These are phyloP conservation scores for Oreortyx pictus DNA, from an alignment of 2,797 vertebrate genomes.

Conservation along the genomic window DNA sequence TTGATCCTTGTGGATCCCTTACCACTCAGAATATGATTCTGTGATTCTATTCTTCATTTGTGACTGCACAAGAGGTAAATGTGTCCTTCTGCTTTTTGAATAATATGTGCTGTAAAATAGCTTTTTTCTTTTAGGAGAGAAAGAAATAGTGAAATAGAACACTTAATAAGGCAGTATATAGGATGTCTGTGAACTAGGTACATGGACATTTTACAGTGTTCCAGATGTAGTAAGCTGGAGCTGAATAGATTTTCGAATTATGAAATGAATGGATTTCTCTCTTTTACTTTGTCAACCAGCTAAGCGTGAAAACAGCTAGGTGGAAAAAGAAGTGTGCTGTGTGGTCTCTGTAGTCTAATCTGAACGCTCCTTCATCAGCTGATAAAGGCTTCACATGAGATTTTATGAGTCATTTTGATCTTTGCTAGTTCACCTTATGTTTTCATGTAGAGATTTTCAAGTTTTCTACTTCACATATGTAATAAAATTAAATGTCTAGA, in stretches of 20 bases:
- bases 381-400: background rate
- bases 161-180: background rate
- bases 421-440: background rate
- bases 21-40: background rate
- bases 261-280: background rate
- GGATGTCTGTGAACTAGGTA: background rate
- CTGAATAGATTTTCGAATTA: background rate
- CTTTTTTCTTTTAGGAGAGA: background rate
- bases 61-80: background rate
- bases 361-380: slow-evolving; percentile 9
- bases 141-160: background rate
- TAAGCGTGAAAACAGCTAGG: slow-evolving; percentile 1
- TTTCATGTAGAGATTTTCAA: background rate
- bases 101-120: background rate
- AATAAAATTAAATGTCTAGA: background rate
- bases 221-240: background rate
- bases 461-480: slow-evolving; percentile 17
- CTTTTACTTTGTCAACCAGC: background rate
- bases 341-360: background rate
- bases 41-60: background rate
- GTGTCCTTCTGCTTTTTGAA: background rate
- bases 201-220: background rate
- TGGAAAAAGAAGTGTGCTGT: background rate
- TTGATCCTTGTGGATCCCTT: background rate
- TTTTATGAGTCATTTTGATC: background rate